Evolutionary conservation across 2,113 vertebrate species (phyloP).

Genomic region (Callaeas wilsoni): DNA sequence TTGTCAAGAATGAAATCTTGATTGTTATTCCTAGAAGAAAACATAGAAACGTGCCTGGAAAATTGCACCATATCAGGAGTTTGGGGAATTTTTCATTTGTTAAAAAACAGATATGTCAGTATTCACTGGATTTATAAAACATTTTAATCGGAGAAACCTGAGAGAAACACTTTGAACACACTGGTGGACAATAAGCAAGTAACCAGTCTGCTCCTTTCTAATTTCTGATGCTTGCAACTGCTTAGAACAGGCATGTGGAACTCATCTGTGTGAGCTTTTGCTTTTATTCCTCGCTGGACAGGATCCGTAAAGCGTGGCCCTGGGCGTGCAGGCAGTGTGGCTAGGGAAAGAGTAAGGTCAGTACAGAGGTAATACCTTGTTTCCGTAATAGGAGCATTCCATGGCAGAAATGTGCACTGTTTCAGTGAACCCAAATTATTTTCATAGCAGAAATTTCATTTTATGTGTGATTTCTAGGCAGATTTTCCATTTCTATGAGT

Average conservation of each 20-base stretch:
- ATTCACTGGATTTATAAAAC: constrained; percentile 51
- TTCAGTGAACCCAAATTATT: constrained; percentile 30
- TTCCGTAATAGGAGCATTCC: constrained; percentile 43
- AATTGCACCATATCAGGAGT: constrained; percentile 40
- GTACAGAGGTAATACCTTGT: constrained; percentile 61
- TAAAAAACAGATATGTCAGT: constrained; percentile 29
- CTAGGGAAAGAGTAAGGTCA: constrained; percentile 28
- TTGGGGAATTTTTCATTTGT: background rate
- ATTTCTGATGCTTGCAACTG: background rate
- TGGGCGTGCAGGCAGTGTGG: constrained; percentile 51
- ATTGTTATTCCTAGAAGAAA: constrained; percentile 54
- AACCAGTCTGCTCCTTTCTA: constrained; percentile 1
- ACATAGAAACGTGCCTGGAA: constrained; percentile 60
- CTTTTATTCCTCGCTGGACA: background rate
- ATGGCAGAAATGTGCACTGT: constrained; percentile 47
- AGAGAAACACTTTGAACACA: constrained; percentile 61
- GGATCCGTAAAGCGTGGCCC: constrained; percentile 36
- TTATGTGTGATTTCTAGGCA: constrained; percentile 67
- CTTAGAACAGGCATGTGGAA: background rate
- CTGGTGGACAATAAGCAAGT: constrained; percentile 4
- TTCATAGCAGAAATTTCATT: constrained; percentile 22
- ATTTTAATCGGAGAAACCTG: constrained; percentile 63
- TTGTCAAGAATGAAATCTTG: constrained; percentile 49
- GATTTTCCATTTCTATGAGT: constrained; percentile 87
- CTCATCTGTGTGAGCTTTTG: background rate